A percentile compares a stretch with the other conserved stretches of the same genome.
Evolutionary conservation across 2,113 vertebrate species (phyloP).

Genomic region (Psephotus haematonotus): DNA sequence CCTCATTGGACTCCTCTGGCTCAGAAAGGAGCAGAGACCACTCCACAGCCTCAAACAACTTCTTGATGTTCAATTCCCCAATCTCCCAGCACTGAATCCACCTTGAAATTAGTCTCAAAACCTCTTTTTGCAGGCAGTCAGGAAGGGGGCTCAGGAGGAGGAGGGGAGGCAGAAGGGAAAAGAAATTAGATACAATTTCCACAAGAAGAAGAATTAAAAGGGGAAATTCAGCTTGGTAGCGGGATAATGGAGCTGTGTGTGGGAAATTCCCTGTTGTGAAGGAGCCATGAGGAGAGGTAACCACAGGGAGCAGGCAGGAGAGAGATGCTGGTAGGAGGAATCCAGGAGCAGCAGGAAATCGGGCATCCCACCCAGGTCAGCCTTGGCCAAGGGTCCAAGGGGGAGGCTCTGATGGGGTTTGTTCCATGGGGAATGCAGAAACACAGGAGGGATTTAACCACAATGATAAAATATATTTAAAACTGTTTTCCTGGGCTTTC

Average conservation of each 20-base stretch:
- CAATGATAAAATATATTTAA: neutral
- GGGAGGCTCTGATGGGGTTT: neutral
- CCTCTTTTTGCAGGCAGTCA: neutral
- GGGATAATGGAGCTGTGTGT: neutral
- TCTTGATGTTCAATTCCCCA: constrained; percentile 57
- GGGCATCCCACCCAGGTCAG: neutral
- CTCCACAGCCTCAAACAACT: constrained; percentile 46
- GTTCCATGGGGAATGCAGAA: neutral
- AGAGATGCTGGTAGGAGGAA: neutral
- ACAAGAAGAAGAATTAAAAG: constrained; percentile 22
- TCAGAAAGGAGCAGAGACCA: constrained; percentile 22
- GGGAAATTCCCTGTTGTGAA: neutral
- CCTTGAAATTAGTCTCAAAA: constrained; percentile 63
- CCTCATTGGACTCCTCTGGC: neutral
- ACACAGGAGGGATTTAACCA: accelerated
- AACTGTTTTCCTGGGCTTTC: accelerated
- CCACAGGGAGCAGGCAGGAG: accelerated
- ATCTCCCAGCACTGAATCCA: constrained; percentile 47
- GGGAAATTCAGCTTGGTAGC: neutral
- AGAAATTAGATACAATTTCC: constrained; percentile 48
- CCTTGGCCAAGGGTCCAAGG: neutral
- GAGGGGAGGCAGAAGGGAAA: neutral
- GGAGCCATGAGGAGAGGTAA: neutral
- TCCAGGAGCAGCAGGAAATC: neutral
- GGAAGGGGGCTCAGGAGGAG: constrained; percentile 17